phyloP scores from a whole-genome alignment of 2,888 invertebrate species.

The Chaetoderma sp. region DNA sequence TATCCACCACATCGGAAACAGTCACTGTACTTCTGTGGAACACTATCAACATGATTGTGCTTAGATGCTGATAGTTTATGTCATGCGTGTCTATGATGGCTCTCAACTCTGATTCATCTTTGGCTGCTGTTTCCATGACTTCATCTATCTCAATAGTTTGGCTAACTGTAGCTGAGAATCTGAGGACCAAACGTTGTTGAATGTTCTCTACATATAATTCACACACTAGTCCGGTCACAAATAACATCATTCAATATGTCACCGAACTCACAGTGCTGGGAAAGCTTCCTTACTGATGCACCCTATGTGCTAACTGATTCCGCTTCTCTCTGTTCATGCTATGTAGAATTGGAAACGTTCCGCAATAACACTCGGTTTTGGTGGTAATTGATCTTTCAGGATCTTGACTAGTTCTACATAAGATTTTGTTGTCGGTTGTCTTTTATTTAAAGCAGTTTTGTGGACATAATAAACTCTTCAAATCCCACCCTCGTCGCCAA shows the following conservation, averaged over 20 bases:
- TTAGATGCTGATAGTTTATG: too few species aligned
- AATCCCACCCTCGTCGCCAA: too few species aligned
- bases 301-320: background rate
- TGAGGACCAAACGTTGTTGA: conserved; percentile 24
- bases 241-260: conserved; percentile 20
- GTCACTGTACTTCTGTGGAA: too few species aligned
- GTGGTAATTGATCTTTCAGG: conserved; percentile 22
- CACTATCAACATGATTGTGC: too few species aligned
- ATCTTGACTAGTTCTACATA: conserved; percentile 19
- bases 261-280: conserved; percentile 7
- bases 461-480: too few species aligned
- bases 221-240: conserved; percentile 38
- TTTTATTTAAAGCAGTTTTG: too few species aligned
- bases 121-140: conserved; percentile 31
- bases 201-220: conserved; percentile 19
- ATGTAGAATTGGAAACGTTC: conserved; percentile 18
- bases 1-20: too few species aligned
- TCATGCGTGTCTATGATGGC: too few species aligned
- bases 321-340: background rate
- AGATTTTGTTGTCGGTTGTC: conserved; percentile 30
- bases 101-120: conserved; percentile 26
- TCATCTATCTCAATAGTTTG: conserved; percentile 19
- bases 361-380: conserved; percentile 31
- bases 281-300: background rate
- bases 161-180: conserved; percentile 8